Evolutionary conservation across 37 sponge, comb jelly and placozoan species (phyloP).

Genomic region (Mnemiopsis leidyi): DNA sequence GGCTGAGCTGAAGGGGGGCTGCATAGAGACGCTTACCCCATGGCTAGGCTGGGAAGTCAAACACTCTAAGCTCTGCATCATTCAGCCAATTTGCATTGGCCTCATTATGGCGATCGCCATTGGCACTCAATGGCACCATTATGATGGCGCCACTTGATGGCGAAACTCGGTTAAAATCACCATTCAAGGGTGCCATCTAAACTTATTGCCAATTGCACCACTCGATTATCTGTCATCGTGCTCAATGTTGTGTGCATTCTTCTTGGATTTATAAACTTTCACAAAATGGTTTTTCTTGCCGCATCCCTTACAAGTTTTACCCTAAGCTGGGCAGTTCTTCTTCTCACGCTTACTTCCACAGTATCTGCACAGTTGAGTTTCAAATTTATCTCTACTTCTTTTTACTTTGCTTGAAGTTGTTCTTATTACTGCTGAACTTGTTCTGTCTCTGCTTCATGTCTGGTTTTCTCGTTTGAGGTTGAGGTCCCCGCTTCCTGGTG

Average conservation of each 20-base stretch:
- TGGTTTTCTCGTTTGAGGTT: not conserved
- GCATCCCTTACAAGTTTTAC: not conserved
- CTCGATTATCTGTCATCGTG: no score
- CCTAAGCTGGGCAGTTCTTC: not conserved
- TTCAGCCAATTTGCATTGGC: no score
- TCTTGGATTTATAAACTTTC: not conserved
- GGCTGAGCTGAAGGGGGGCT: not conserved
- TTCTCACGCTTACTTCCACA: not conserved
- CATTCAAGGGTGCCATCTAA: no score
- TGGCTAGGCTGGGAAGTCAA: no score
- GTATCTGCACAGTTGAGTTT: not conserved
- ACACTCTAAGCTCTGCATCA: no score
- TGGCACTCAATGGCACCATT: not conserved
- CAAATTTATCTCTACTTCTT: not conserved
- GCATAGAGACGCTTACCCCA: not conserved
- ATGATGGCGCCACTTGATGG: no score
- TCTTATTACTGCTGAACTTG: no score
- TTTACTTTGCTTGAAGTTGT: not conserved
- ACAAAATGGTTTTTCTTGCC: constrained; percentile 10
- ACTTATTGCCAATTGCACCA: no score
- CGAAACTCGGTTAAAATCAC: not conserved
- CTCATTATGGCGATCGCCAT: not conserved
- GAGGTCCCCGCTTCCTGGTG: not conserved
- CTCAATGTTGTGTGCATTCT: not conserved
- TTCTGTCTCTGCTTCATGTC: no score